Percentiles rank a stretch among this genome's conserved stretches.
phyloP scores from a whole-genome alignment of 2,888 invertebrate species.

The Lithosia quadra region DNA sequence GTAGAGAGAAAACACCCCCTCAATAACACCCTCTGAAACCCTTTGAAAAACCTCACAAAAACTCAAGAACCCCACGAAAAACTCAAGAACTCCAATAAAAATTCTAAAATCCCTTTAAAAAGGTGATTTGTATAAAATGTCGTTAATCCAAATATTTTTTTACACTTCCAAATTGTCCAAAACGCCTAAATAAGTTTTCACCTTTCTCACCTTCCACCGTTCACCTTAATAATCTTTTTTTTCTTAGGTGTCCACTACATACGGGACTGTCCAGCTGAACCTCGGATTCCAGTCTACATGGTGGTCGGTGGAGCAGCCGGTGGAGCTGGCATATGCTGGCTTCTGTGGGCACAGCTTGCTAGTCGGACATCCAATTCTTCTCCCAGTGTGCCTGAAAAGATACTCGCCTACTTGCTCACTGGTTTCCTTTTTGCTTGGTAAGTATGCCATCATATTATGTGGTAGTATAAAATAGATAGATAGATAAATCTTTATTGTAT shows the following conservation, averaged over 20 bases:
- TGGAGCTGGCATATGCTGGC: conserved; percentile 89
- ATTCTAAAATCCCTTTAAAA: too few relatives aligned
- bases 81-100: too few relatives aligned
- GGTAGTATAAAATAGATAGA: background rate
- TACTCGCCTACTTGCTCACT: conserved; percentile 90
- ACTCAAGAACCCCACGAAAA: too few relatives aligned
- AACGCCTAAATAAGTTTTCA: too few relatives aligned
- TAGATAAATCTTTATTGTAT: too few relatives aligned
- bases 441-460: conserved; percentile 35
- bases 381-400: conserved; percentile 84
- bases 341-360: conserved; percentile 89
- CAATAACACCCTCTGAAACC: too few relatives aligned
- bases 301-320: conserved; percentile 94
- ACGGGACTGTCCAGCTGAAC: conserved; percentile 92
- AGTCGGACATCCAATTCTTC: conserved; percentile 87
- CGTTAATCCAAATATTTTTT: too few relatives aligned
- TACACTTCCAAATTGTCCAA: too few relatives aligned
- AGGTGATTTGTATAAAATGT: too few relatives aligned
- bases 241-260: conserved; percentile 91
- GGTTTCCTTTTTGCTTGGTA: conserved; percentile 90
- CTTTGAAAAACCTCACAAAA: too few relatives aligned
- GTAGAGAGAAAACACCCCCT: too few relatives aligned
- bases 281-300: conserved; percentile 93
- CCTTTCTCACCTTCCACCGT: too few relatives aligned
- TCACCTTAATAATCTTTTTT: background rate